Evolutionary conservation across 2,797 vertebrate species (phyloP), one percentile per base, ranked within the genome.

Genomic region (Lepilemur septentrionalis): DNA sequence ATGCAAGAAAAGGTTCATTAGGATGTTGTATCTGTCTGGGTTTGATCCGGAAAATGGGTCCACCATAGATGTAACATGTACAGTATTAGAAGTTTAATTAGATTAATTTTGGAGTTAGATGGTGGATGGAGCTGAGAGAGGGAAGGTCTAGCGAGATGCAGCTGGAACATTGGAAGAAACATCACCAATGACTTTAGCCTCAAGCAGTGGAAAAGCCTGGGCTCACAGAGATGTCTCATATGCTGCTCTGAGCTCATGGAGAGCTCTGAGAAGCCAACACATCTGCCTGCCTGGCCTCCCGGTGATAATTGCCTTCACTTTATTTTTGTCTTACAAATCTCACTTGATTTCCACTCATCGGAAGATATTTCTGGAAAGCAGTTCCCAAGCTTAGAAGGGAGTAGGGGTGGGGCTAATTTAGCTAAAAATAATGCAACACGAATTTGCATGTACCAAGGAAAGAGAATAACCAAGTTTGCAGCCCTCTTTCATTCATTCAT

Each of bases 111-210:
- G 13, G n/a, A 81, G 17, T 17, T 50, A 41, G 50, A 46, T 25
- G 1, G 18, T 41, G 18, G 59, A 23, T 32, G 4, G 52, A 50
- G 13, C 17, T 15, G 30, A 69, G 59, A 38, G 12, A 43, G 30
- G 28, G 52, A 30, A 43, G 30, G 17, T n/a, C n/a, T 17, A n/a
- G 59, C 14, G 35, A 70, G 9, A 18, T 15, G 23, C 23, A 13
- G 6, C 3, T 14, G 14, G 14, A 57, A 10, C 0, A 2, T 30
- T 20, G 7, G 22, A 38, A 23, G 38, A 0, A 8, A 13, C 17
- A 14, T 15, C 59, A 32, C 9, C 3, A 0, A 17, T 2, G 15
- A 28, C 35, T n/a, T 55, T 35, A 91, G 55, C 43, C 63, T 14
- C 15, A 25, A 11, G 7, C 18, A 7, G 13, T 2, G 18, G 70